Percentiles rank a stretch among this genome's conserved stretches.
Conservation (phyloP, 2,113 vertebrate genomes). For the Tragulus kanchil region DNA sequence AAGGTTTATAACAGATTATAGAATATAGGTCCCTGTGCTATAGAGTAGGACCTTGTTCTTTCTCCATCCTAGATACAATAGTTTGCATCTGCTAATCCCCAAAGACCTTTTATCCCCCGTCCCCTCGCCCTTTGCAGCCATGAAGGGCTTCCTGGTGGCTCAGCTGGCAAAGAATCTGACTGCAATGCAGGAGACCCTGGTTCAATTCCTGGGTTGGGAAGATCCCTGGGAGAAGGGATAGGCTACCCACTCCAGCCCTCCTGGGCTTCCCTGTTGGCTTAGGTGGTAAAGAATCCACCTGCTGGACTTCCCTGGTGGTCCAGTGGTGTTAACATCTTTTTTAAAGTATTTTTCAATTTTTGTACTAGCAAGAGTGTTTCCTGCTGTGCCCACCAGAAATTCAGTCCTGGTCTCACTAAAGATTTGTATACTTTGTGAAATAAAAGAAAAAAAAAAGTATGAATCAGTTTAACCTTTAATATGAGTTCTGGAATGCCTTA, state of each 20-base stretch:
- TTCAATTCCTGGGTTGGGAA: too few species aligned
- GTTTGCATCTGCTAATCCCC: too few species aligned
- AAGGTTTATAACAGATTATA: neutral
- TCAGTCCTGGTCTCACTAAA: neutral
- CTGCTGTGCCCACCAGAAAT: constrained; percentile 56
- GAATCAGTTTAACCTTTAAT: constrained; percentile 68
- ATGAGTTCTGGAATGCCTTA: constrained; percentile 25
- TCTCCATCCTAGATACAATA: neutral
- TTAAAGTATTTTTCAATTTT: constrained; percentile 53
- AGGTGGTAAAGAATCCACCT: too few species aligned
- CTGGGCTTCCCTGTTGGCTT: too few species aligned
- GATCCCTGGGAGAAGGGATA: too few species aligned
- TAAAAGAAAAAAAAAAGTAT: neutral
- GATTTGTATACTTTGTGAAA: constrained; percentile 17
- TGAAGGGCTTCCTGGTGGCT: too few species aligned
- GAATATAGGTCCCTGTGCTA: neutral
- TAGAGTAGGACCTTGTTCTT: neutral
- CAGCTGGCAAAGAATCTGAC: too few species aligned
- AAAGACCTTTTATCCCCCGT: too few species aligned
- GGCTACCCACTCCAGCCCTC: too few species aligned
- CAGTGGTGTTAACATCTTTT: constrained; percentile 47
- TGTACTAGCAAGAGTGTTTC: constrained; percentile 16
- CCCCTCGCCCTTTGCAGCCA: too few species aligned
- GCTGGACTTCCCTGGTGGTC: too few species aligned
- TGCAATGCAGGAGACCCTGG: too few species aligned